phyloP scores from a whole-genome alignment of 2,797 vertebrate species.

The Chaetophractus vellerosus region DNA sequence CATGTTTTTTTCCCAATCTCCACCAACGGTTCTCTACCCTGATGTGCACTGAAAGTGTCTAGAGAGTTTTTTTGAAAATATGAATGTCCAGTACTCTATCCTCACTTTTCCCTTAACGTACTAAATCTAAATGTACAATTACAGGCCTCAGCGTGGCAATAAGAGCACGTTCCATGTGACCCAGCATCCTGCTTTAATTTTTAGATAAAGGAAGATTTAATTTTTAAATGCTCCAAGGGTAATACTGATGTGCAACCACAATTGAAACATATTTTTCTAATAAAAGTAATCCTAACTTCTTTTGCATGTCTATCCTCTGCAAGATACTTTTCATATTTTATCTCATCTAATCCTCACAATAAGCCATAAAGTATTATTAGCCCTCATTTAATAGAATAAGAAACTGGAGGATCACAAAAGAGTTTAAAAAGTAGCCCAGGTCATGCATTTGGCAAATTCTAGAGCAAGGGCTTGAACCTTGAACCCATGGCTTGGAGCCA shows the following conservation, averaged over 20 bases:
- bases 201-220: not conserved
- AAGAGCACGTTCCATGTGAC: too few species aligned
- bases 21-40: not conserved
- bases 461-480: not conserved
- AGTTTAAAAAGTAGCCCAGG: not conserved
- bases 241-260: not conserved
- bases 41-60: too few species aligned
- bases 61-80: not conserved
- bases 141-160: not conserved
- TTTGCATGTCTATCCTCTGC: not conserved
- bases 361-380: not conserved
- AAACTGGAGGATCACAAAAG: not conserved
- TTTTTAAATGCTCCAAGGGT: not conserved
- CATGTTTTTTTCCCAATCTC: not conserved
- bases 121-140: not conserved
- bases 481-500: not conserved
- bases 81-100: not conserved
- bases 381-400: not conserved
- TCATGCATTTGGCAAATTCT: conserved; percentile 11
- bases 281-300: not conserved
- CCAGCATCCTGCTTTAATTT: too few species aligned
- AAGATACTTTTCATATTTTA: not conserved
- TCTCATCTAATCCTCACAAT: conserved; percentile 10
- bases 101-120: not conserved
- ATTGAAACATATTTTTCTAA: conserved; percentile 15